Evolutionary conservation across 2,888 invertebrate genomes (phyloP), one percentile per base, ranked within the genome.

Genomic region (Drosophila sordidula): DNA sequence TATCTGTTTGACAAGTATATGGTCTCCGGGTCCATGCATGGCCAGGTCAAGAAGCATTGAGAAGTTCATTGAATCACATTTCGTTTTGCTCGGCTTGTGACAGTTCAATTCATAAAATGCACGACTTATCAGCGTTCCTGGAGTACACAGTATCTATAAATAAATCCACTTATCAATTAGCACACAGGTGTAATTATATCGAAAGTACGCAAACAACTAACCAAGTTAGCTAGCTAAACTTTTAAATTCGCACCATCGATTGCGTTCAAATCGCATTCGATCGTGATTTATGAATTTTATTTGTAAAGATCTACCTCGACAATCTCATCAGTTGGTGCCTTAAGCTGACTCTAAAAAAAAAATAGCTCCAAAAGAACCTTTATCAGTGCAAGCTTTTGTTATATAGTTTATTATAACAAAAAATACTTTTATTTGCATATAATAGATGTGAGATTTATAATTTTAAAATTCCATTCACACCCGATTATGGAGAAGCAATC

Each of bases 1-100:
- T 95, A 93, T 83, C 89, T 95, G 70, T 94, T 95, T 78, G 95
- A 95, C 87, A 93, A 87, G 18, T 87, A 90, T 45, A 59, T 91
- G 56, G 0, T 22, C 6, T 14, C 42, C 1, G 34, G 56, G 0
- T 68, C 67, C 18, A 74, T 86, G 72, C 90, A 86, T 67, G 36
- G 44, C 18, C 34, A 34, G 16, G 11, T 1, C 44, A 73, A 38
- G 32, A 39, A 38, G 11, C 12, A 56, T 16, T 18, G 12, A 4
- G 4, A 16, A 39, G 4, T 16, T 9, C 4, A 1, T 14, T 39
- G 39, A 8, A 16, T 39, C 9, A 39, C 39, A 16, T 16, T 16
- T 4, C 4, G 9, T 2, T n/a, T 22, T 8, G 36, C 29, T 32
- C 8, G 39, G 32, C 46, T 25, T 16, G 32, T 61, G 25, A 29